Conservation (phyloP, 2,113 vertebrate genomes). For the Chloropsis hardwickii region DNA sequence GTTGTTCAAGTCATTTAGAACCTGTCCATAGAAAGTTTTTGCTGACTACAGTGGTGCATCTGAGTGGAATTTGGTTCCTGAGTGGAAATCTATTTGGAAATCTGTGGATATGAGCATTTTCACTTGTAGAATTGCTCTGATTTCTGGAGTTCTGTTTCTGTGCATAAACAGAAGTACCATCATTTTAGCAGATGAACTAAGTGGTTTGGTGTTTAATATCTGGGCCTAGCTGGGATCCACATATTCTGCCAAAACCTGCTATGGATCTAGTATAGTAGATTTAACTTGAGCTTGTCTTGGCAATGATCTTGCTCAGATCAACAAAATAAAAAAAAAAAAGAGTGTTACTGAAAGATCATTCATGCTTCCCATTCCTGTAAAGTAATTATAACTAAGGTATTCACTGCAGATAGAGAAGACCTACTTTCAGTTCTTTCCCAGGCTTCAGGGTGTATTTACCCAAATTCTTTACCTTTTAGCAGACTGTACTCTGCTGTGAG, state of each 20-base stretch:
- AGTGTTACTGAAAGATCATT: background rate
- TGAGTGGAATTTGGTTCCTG: background rate
- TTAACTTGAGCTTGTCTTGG: background rate
- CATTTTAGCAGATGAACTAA: background rate
- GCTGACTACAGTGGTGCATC: background rate
- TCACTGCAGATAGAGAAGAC: background rate
- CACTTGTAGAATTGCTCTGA: background rate
- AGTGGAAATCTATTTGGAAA: background rate
- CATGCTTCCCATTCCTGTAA: background rate
- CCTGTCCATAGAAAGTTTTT: background rate
- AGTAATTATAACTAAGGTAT: background rate
- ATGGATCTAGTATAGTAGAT: background rate
- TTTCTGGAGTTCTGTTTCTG: background rate
- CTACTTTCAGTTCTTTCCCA: background rate
- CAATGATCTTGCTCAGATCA: background rate
- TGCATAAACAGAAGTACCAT: background rate
- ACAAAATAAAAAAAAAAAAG: background rate
- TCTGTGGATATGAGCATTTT: background rate
- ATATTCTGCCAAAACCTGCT: background rate
- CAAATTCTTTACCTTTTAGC: background rate
- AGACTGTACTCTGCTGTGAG: background rate
- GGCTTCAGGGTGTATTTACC: background rate
- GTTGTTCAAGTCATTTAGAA: background rate
- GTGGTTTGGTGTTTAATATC: background rate
- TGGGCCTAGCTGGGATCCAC: background rate